Evolutionary conservation across 2,113 vertebrate species (phyloP).

Genomic region (Mesocricetus auratus): DNA sequence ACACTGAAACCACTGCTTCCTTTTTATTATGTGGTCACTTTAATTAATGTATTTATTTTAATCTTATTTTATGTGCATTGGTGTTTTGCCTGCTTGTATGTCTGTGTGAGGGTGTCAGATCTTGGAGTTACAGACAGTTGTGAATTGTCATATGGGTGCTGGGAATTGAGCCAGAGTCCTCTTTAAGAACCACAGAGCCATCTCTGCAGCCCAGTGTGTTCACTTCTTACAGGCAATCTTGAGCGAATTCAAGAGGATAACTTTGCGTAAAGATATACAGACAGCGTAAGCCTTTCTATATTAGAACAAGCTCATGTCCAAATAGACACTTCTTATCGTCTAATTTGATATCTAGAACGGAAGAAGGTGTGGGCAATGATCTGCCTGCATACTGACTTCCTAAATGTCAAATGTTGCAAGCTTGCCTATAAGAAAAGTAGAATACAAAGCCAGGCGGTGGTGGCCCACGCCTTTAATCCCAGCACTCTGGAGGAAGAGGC

Average conservation of each 20-base stretch:
- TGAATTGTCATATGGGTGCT: too few relatives aligned
- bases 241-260: constrained; percentile 49
- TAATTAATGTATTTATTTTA: too few relatives aligned
- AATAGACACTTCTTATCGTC: not conserved
- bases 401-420: constrained; percentile 13
- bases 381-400: not conserved
- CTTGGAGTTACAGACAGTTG: too few relatives aligned
- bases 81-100: too few relatives aligned
- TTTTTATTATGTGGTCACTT: constrained; percentile 19
- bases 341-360: constrained; percentile 29
- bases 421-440: not conserved
- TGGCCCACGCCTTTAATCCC: too few relatives aligned
- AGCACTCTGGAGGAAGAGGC: too few relatives aligned
- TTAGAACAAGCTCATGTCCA: constrained; percentile 36
- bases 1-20: constrained; percentile 12
- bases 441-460: not conserved
- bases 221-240: constrained; percentile 55
- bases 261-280: constrained; percentile 2
- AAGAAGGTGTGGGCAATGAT: not conserved
- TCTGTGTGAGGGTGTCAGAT: too few relatives aligned
- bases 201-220: not conserved
- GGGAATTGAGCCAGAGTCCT: too few relatives aligned
- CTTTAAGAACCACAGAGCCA: too few relatives aligned
- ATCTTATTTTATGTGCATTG: too few relatives aligned
- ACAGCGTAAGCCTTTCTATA: constrained; percentile 16